Evolutionary conservation across 2,113 vertebrate species (phyloP).

Genomic region (Bufo bufo): DNA sequence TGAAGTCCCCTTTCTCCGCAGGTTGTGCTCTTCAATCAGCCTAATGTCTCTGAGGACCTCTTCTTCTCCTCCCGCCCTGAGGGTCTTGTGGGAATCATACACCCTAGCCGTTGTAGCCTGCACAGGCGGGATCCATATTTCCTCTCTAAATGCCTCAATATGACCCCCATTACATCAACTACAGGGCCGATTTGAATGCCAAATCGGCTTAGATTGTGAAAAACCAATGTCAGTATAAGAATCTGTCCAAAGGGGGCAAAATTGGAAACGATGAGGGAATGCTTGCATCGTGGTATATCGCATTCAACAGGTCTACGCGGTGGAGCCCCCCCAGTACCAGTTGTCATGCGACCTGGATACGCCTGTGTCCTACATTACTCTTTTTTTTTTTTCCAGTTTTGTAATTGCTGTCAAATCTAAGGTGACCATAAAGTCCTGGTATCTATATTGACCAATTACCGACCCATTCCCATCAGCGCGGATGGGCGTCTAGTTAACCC

Average conservation of each 20-base stretch:
- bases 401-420: neutral
- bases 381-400: neutral
- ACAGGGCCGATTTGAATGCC: neutral
- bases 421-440: no score
- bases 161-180: neutral
- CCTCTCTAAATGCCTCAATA: neutral
- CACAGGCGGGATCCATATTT: neutral
- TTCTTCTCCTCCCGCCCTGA: neutral
- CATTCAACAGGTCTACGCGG: no score
- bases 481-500: neutral
- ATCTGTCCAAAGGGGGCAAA: no score
- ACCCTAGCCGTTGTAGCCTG: neutral
- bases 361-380: neutral
- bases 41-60: neutral
- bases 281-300: no score
- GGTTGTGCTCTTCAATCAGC: conserved; percentile 31
- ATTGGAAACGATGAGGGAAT: no score
- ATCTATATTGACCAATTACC: neutral
- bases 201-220: no score
- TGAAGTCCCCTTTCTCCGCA: neutral
- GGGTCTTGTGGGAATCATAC: neutral
- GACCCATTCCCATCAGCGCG: no score
- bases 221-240: no score
- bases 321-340: no score
- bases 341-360: neutral